Evolutionary conservation across 2,888 invertebrate genomes (phyloP), one percentile per base, ranked within the genome.

Genomic region (Mythimna lalbum): DNA sequence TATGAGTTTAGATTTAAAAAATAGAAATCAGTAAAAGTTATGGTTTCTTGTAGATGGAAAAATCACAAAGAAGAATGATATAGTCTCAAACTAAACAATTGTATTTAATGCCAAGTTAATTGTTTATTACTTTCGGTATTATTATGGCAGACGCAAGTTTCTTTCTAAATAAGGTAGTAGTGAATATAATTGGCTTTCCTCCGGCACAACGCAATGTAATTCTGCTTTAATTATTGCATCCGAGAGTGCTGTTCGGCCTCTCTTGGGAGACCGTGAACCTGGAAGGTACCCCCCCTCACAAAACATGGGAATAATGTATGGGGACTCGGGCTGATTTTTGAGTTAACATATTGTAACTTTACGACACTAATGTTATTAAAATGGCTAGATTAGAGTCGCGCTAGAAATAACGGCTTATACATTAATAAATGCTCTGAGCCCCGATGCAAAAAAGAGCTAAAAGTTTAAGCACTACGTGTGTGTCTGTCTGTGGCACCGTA

Each of bases 1-100:
- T 73, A 81, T 63, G 59, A 65, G 56, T 43, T 61, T 36, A 19
- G 10, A 10, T 57, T 56, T 57, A 19, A 62, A 36, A 33, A 53
- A 19, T 17, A 23, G 7, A 27, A 43, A 59, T 21, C 21, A 9
- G 5, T n/a, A 21, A 72, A 52, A 12, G 2, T 50, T 59, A 10
- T 21, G 52, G 17, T 33, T 57, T 19, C 49, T 31, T 39, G 23
- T 36, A 36, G 9, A 66, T 2, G 3, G n/a, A n/a, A 53, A 53
- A 21, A 12, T 21, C 10, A 9, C 12, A 4, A 10, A 21, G 12
- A 50, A 53, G 17, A 53, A 53, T 52, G 14, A 2, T 6, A 23
- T 23, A 19, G 19, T n/a, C 49, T n/a, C 5, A 23, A 1, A 5
- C 23, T 52, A 27, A 52, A 23, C 6, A 52, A n/a, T 23, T 27